These are phyloP conservation scores for Drosophila flavopinicola DNA, from an alignment of 2,888 invertebrate species.

Conservation along the genomic window DNA sequence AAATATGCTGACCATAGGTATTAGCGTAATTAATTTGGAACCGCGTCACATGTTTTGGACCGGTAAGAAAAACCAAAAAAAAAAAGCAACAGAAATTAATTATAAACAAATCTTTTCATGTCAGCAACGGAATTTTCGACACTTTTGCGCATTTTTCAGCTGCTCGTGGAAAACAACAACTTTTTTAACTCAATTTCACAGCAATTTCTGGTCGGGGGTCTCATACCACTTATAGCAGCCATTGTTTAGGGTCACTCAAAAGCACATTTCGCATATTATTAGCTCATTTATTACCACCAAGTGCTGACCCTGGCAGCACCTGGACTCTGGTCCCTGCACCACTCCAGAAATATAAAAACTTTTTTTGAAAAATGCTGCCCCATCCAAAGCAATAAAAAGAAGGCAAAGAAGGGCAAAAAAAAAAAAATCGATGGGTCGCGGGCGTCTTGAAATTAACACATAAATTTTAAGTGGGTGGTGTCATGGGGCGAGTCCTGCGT, in stretches of 20 bases:
- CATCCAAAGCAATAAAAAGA: constrained; percentile 56
- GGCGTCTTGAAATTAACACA: constrained; percentile 83
- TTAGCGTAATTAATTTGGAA: constrained; percentile 78
- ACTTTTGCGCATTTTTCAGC: constrained; percentile 74
- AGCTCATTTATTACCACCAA: constrained; percentile 82
- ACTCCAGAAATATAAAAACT: constrained; percentile 31
- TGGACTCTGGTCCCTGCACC: constrained; percentile 36
- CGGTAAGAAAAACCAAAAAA: constrained; percentile 30
- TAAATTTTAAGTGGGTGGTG: constrained; percentile 81
- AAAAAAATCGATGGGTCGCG: constrained; percentile 51
- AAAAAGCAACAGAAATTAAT: constrained; percentile 61
- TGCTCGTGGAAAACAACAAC: constrained; percentile 28
- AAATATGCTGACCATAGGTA: constrained; percentile 58
- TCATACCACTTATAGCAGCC: not conserved
- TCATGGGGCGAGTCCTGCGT: constrained; percentile 17
- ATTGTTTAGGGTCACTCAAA: constrained; percentile 79
- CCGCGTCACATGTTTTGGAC: constrained; percentile 65
- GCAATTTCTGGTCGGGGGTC: constrained; percentile 35
- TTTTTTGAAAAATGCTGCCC: constrained; percentile 66
- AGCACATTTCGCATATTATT: constrained; percentile 83
- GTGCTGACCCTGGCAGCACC: constrained; percentile 70
- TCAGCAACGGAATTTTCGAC: constrained; percentile 77
- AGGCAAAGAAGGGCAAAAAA: constrained; percentile 37
- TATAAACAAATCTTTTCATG: constrained; percentile 79
- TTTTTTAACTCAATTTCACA: constrained; percentile 68